Evolutionary conservation across 35 echinoderm and acorn worm species (phyloP), one percentile per base, ranked within the genome.

Genomic region (Stichopus chloronotus): DNA sequence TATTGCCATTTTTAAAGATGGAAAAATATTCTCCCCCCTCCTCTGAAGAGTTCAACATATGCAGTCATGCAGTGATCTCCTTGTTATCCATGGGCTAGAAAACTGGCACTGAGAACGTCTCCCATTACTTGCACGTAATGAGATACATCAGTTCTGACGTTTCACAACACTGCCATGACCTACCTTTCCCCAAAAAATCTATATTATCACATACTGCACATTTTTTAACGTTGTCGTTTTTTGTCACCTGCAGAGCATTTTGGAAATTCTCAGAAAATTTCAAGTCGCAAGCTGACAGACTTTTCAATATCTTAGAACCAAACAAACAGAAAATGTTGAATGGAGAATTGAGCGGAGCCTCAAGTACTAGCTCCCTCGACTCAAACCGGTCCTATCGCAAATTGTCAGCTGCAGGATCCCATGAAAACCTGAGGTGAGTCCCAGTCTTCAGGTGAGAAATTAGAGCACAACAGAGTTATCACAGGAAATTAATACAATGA

Each of bases 261-360:
- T 99, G 97, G 97, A 96, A 95, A 72, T 99, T 94, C 79, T 93
- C 93, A 12, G 97, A 99, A 52, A 96, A 99, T 83, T 99, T 99
- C 68, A 96, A 94, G 57, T 77, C 65, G 21, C 95, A 94, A 77
- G 97, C 95, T 1, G 95, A 99, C 82, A 99, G 95, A 59, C 60
- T 99, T 5, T 96, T 96, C 71, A 88, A 96, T 72, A 82, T 56
- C 54, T 81, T 99, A 25, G 97, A 99, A 78, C 78, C 95, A 21
- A 92, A 81, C 71, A 99, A 99, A 84, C 97, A 99, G 92, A 96
- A 96, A 54, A 95, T 92, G 71, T 87, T 99, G 60, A 92, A 99
- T 43, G 97, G 97, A 55, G 97, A 99, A 76, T 23, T 96, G 60
- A 99, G 93, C 87, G 91, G 88, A 5, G 92, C 97, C 9, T 99